Evolutionary conservation across 1,140 invertebrate species (phyloP), one percentile per base, ranked within the genome.

Genomic region (Drosophila oshimai): DNA sequence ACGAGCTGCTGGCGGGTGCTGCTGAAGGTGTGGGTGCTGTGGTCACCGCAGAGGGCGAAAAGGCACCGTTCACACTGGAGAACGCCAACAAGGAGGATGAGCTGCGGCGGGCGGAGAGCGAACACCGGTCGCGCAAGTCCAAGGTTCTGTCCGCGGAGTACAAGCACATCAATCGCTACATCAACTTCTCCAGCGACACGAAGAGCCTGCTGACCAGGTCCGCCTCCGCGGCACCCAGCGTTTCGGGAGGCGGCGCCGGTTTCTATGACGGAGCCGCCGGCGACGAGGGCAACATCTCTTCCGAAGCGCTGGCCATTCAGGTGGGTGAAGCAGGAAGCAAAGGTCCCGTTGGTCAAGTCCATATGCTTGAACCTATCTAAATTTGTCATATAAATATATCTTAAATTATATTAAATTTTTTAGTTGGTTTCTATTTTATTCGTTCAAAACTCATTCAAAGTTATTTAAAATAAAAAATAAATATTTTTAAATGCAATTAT

Each of bases 31-130:
- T 18, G 3, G 44, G 44, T 7, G 6, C 28, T 6, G 26, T 6
- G 3, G 34, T 26, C 20, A 6, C 49, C 2, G 10, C 31, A 6
- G 58, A 64, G 10, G 62, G 68, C 6, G 68, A 86, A 33, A 75
- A 88, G 34, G 73, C 67, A 4, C 80, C 89, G 2, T 89, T 89
- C 10, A 90, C 88, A 3, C 45, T 90, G 49, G 86, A 90, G 57
- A 91, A 91, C 17, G 76, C 77, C 60, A 89, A 90, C 58, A 89
- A 86, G 20, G 83, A 90, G 61, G 89, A 90, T 1, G 89, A 90
- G 17, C 36, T 89, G 20, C 73, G 74, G 12, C 74, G 88, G 6
- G 81, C 86, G 18, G 79, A 90, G 33, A 84, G 44, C 45, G 89
- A 89, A 26, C 83, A 90, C 58, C 80, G 89, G 1, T 81, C 83